Conservation (phyloP, 2,113 vertebrate genomes). For the Muscicapa adusta region DNA sequence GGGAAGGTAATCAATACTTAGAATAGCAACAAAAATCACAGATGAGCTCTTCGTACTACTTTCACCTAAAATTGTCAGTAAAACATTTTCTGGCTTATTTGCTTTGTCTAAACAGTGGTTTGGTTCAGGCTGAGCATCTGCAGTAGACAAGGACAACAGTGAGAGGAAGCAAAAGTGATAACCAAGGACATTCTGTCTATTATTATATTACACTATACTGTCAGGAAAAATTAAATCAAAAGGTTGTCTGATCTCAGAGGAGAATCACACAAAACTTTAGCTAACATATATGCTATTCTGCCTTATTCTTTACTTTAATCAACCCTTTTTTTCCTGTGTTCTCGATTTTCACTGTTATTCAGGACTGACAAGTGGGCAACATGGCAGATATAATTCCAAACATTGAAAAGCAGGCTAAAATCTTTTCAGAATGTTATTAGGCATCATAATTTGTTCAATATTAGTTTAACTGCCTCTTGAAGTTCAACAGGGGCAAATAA, state of each 20-base stretch:
- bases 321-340: background rate
- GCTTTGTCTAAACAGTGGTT: background rate
- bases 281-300: background rate
- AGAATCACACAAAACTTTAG: background rate
- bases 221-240: slow-evolving; percentile 61
- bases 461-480: background rate
- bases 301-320: slow-evolving; percentile 17
- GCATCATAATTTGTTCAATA: background rate
- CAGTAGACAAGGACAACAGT: background rate
- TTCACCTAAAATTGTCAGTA: background rate
- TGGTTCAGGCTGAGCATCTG: background rate
- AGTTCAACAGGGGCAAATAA: background rate
- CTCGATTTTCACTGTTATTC: background rate
- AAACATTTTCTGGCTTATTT: background rate
- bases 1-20: background rate
- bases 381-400: background rate
- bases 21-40: background rate
- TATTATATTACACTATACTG: slow-evolving; percentile 23
- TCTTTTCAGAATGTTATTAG: background rate
- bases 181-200: slow-evolving; percentile 13
- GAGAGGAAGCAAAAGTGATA: slow-evolving; percentile 4
- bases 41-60: background rate
- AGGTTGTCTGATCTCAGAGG: slow-evolving; percentile 46
- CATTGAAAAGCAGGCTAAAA: background rate
- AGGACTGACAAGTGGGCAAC: background rate